A percentile compares a stretch with the other conserved stretches of the same genome.
phyloP scores from a whole-genome alignment of 1,140 invertebrate species.

The Lycorma delicatula region DNA sequence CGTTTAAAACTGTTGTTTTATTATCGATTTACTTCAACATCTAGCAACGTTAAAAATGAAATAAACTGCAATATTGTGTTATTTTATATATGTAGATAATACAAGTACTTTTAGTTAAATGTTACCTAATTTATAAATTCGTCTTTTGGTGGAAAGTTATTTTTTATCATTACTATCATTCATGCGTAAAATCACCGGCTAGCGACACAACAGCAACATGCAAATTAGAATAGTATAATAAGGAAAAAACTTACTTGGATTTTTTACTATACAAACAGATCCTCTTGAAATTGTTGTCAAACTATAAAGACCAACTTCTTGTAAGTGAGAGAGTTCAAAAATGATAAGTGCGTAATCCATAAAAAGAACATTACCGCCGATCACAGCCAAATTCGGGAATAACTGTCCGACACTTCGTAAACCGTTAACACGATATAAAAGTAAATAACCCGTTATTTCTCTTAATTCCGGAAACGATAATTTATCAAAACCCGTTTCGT shows the following conservation, averaged over 20 bases:
- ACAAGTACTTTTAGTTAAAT: no score
- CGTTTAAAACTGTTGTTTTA: no score
- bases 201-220: no score
- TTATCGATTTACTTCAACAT: no score
- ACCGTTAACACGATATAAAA: conserved; percentile 64
- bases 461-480: conserved; percentile 55
- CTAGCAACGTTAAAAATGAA: no score
- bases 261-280: conserved; percentile 77
- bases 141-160: no score
- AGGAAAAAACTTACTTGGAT: conserved; percentile 45
- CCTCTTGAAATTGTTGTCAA: conserved; percentile 74
- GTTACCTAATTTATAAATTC: no score
- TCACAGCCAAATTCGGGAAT: conserved; percentile 90
- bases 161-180: no score
- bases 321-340: conserved; percentile 57
- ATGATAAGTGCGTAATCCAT: conserved; percentile 78
- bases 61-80: no score
- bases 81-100: no score
- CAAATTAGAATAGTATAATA: no score
- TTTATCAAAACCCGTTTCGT: conserved; percentile 42
- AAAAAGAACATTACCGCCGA: conserved; percentile 75
- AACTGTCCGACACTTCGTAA: conserved; percentile 66
- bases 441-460: conserved; percentile 55
- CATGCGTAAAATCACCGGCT: no score
- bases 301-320: conserved; percentile 71